Evolutionary conservation across 2,113 vertebrate genomes (phyloP), one percentile per base, ranked within the genome.

Genomic region (Archilochus colubris): DNA sequence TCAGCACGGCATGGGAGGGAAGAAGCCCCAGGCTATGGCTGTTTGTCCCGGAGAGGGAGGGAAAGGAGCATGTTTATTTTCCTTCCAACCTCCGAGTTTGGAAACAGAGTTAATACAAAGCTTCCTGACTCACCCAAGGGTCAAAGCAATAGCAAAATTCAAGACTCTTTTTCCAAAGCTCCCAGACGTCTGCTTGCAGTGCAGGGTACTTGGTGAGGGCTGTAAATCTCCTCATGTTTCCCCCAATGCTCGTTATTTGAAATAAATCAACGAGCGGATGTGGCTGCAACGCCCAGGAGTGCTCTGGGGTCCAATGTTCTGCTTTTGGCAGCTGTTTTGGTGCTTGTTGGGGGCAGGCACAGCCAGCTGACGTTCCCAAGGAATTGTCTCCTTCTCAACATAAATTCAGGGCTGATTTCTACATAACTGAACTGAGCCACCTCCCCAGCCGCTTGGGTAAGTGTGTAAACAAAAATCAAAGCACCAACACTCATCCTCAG

Each of bases 241-340:
- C 80, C 88, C 40, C 79, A 85, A 9, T 51, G 82, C 87, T 93
- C 19, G 0, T 93, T 87, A 74, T 63, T 59, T 55, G 76, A 85
- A 88, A 89, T 94, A 91, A 94, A 85, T 89, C 93, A 79, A 62
- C 0, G 0, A 80, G 75, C 44, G 64, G 77, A 94, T 85, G 84
- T 88, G 86, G 82, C 82, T 89, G 89, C 62, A 73, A 73, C 93
- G 74, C 54, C 0, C 0, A 76, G 63, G 75, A 73, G 27, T 54
- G 87, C 89, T 91, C 91, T 63, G 28, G 93, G 78, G 78, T 79
- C 81, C 84, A 78, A 92, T 58, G 89, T 94, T 93, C 86, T 79
- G 86, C 77, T 46, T 93, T 64, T 82, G 86, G 78, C 93, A 81
- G n/a, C 53, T 3, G 0, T 54, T 53, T 3, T 0, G 0, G 51